Percentiles rank a stretch among this genome's conserved stretches.
Evolutionary conservation across 2,888 invertebrate species (phyloP).

Genomic region (Pheosia tremula): DNA sequence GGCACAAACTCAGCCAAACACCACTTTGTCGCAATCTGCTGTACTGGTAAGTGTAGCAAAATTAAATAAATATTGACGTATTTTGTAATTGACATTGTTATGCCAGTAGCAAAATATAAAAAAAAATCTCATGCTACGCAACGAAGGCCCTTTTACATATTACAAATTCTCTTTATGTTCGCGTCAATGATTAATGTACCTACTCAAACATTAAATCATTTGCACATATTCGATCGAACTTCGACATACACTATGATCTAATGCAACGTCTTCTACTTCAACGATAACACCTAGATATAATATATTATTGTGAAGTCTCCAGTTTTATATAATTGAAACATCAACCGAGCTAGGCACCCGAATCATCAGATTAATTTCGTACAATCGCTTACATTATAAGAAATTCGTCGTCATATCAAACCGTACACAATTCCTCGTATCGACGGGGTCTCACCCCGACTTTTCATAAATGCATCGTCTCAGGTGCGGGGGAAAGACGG

Average conservation of each 20-base stretch:
- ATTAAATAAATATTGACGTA: constrained; percentile 32
- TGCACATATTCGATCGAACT: constrained; percentile 34
- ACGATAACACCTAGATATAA: constrained; percentile 64
- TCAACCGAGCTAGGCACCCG: constrained; percentile 42
- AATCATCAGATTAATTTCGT: constrained; percentile 47
- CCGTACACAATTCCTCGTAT: constrained; percentile 79
- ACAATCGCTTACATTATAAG: constrained; percentile 52
- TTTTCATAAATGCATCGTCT: constrained; percentile 40
- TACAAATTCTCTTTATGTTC: constrained; percentile 12
- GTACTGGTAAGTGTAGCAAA: constrained; percentile 56
- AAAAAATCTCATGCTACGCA: constrained; percentile 9
- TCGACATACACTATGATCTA: constrained; percentile 62
- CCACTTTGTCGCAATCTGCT: constrained; percentile 34
- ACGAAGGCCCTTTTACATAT: constrained; percentile 19
- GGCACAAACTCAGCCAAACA: constrained; percentile 74
- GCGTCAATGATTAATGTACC: constrained; percentile 29
- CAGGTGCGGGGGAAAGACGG: constrained; percentile 28
- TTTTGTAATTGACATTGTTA: constrained; percentile 27
- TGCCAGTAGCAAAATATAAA: constrained; percentile 18
- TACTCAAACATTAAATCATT: constrained; percentile 25
- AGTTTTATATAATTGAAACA: constrained; percentile 67
- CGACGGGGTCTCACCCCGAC: constrained; percentile 50
- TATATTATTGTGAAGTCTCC: constrained; percentile 64
- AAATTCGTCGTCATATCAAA: constrained; percentile 73
- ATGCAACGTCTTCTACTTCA: constrained; percentile 71